Percentiles rank a stretch among this genome's conserved stretches.
phyloP scores from a whole-genome alignment of 2,113 vertebrate genomes.

The Ranitomeya variabilis region DNA sequence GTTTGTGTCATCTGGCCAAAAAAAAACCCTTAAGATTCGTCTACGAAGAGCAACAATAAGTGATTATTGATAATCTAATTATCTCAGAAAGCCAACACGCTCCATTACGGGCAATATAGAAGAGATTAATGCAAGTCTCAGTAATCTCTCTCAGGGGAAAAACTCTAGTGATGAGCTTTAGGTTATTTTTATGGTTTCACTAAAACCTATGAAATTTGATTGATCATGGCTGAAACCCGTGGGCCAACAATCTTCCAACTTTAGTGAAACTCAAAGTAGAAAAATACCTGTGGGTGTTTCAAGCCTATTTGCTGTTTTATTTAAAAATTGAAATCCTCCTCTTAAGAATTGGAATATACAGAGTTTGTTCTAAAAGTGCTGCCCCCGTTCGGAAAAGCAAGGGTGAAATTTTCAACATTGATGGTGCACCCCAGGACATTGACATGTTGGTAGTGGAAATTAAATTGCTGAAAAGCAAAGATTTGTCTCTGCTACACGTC shows the following conservation, averaged over 20 bases:
- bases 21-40: not conserved
- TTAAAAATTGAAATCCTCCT: not conserved
- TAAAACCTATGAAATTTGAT: not conserved
- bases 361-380: not conserved
- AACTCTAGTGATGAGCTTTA: not conserved
- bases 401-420: not conserved
- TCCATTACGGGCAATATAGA: not conserved
- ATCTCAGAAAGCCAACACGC: not conserved
- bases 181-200: not conserved
- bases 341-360: not conserved
- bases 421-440: not conserved
- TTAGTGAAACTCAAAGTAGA: not conserved
- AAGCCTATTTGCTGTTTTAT: not conserved
- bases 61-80: conserved; percentile 11
- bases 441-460: not conserved
- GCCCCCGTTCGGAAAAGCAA: not conserved
- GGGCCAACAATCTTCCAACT: not conserved
- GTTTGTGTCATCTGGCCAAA: conserved; percentile 1
- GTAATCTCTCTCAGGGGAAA: not conserved
- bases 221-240: not conserved
- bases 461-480: not conserved
- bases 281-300: not conserved
- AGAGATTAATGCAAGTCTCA: not conserved
- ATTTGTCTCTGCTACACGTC: not conserved
- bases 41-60: not conserved